Evolutionary conservation across 2,888 invertebrate species (phyloP).

Genomic region (Apamea crenata): DNA sequence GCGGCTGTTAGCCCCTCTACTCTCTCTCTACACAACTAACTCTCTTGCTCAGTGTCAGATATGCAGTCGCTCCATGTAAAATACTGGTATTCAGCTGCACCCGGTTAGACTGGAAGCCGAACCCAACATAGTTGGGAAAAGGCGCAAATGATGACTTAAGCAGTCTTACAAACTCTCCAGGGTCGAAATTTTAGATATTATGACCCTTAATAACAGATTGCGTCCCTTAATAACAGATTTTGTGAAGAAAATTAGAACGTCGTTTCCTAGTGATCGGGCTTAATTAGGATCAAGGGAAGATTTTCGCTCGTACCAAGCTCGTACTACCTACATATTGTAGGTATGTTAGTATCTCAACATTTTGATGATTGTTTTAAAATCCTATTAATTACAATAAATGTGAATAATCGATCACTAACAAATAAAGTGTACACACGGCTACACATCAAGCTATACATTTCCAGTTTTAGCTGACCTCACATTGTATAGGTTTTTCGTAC

Average conservation of each 20-base stretch:
- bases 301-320: neutral
- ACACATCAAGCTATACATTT: no score
- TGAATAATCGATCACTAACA: no score
- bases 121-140: neutral
- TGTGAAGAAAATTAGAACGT: slow-evolving; percentile 13
- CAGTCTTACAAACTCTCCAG: neutral
- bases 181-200: neutral
- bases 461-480: no score
- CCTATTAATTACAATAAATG: no score
- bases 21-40: no score
- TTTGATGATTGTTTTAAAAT: neutral
- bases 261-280: neutral
- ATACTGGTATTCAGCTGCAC: neutral
- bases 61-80: neutral
- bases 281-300: neutral
- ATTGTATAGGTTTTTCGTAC: no score
- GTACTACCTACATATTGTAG: neutral
- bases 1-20: no score
- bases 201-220: neutral
- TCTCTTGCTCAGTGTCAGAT: neutral
- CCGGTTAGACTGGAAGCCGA: neutral
- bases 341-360: neutral
- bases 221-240: neutral
- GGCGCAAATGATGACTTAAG: neutral
- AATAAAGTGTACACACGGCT: no score